These are phyloP conservation scores for Pemphigus obesinymphae DNA, from an alignment of 1,140 invertebrate genomes.

Conservation along the genomic window DNA sequence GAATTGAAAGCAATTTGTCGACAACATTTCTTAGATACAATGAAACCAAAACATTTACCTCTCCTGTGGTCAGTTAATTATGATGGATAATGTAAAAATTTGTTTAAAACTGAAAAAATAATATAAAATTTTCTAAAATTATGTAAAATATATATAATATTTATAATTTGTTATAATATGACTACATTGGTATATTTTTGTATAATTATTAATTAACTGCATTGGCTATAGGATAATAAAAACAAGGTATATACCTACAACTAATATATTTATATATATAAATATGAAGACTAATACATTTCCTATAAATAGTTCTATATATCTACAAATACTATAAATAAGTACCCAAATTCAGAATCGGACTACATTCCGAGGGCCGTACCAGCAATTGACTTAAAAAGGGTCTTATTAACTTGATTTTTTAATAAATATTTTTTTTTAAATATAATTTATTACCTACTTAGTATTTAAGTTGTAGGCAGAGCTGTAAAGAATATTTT, in stretches of 20 bases:
- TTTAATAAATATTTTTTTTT: too few relatives aligned
- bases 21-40: slow-evolving; percentile 68
- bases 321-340: too few relatives aligned
- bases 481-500: too few relatives aligned
- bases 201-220: not conserved
- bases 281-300: too few relatives aligned
- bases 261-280: too few relatives aligned
- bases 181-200: not conserved
- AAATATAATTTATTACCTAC: too few relatives aligned
- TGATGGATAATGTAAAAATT: slow-evolving; percentile 47
- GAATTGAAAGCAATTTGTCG: slow-evolving; percentile 70
- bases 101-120: not conserved
- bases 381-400: too few relatives aligned
- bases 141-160: not conserved
- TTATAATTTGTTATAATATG: not conserved
- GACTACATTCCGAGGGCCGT: too few relatives aligned
- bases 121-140: not conserved
- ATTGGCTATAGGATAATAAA: not conserved
- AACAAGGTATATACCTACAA: not conserved
- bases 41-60: slow-evolving; percentile 69
- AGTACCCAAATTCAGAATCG: too few relatives aligned
- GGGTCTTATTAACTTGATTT: too few relatives aligned
- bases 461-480: too few relatives aligned
- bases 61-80: slow-evolving; percentile 71
- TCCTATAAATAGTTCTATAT: too few relatives aligned